Evolutionary conservation across 2,113 vertebrate species (phyloP).

Genomic region (Xyrauchen texanus): DNA sequence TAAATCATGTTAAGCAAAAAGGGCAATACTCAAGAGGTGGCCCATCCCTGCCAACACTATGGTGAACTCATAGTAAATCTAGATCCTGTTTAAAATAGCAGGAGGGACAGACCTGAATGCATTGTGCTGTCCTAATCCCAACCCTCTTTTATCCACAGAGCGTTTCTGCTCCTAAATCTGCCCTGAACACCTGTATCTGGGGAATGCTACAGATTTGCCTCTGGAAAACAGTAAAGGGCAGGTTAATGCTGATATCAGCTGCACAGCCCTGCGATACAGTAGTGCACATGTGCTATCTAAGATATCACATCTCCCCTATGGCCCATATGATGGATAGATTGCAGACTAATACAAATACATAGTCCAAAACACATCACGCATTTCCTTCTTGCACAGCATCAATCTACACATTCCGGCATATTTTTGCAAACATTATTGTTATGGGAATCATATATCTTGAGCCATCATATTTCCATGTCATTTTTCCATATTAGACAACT

Average conservation of each 20-base stretch:
- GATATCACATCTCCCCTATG: not conserved
- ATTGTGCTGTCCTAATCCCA: too few species aligned
- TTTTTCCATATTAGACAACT: slow-evolving; percentile 21
- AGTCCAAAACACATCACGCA: not conserved
- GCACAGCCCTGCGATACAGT: not conserved
- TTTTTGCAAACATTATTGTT: not conserved
- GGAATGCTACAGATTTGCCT: slow-evolving; percentile 1
- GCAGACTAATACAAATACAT: not conserved
- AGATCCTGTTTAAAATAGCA: too few species aligned
- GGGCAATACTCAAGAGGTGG: too few species aligned
- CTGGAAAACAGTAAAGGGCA: slow-evolving; percentile 19
- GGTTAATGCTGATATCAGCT: slow-evolving; percentile 12
- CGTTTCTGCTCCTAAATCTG: not conserved
- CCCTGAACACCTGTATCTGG: slow-evolving; percentile 3
- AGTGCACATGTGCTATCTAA: not conserved
- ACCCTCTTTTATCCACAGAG: not conserved
- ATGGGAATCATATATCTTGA: slow-evolving; percentile 3
- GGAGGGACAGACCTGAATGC: too few species aligned
- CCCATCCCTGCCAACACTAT: too few species aligned
- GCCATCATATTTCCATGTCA: slow-evolving; percentile 15
- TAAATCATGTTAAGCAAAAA: too few species aligned
- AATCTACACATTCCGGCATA: not conserved
- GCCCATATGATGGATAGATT: not conserved
- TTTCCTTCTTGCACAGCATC: not conserved
- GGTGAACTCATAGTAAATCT: too few species aligned